Evolutionary conservation across 92 coral and sea anemone species (phyloP).

Genomic region (Siderastrea siderea): DNA sequence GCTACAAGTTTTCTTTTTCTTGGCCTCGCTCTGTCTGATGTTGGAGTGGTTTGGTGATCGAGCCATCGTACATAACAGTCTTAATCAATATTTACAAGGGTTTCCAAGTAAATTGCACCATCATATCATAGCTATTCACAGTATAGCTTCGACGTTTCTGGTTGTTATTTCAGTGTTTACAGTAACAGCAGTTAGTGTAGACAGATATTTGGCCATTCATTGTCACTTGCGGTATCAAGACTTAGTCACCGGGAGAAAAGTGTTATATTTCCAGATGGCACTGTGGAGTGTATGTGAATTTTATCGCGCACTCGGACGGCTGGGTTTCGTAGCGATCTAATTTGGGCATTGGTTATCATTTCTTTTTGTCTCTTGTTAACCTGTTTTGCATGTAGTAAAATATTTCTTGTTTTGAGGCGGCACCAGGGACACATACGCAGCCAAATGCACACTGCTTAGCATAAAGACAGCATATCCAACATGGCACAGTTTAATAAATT

Average conservation of each 20-base stretch:
- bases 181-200: neutral
- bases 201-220: conserved; percentile 9
- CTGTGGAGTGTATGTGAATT: neutral
- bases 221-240: conserved; percentile 4
- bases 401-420: conserved; percentile 1
- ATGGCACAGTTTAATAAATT: no score
- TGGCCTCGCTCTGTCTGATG: conserved; percentile 2
- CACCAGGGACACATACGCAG: neutral
- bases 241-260: neutral
- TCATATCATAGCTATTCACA: neutral
- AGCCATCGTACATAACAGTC: neutral
- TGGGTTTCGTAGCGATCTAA: neutral
- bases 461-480: no score
- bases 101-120: neutral
- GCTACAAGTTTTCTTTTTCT: conserved; percentile 2
- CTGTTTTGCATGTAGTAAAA: neutral
- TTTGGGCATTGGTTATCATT: neutral
- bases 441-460: no score
- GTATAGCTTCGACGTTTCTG: neutral
- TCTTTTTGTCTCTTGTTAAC: neutral
- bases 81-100: neutral
- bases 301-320: neutral
- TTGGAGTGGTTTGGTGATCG: neutral
- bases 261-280: neutral
- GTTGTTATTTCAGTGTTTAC: neutral